Percentiles rank a stretch among this genome's conserved stretches.
These are phyloP conservation scores for Alouatta palliata DNA, from an alignment of 2,113 vertebrate species.

Conservation along the genomic window DNA sequence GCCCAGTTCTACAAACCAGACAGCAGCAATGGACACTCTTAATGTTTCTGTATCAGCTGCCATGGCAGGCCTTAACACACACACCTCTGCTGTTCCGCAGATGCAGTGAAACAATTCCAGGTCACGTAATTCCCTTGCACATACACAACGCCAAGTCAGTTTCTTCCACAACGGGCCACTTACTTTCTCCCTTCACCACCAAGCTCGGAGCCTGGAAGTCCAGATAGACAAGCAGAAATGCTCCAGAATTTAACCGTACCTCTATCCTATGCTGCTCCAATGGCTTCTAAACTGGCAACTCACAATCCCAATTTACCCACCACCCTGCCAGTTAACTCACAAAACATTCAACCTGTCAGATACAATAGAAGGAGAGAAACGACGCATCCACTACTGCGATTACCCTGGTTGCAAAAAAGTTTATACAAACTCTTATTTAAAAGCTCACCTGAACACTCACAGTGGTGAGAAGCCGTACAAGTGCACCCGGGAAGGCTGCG, in stretches of 20 bases:
- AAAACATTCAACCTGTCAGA: constrained; percentile 85
- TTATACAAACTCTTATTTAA: constrained; percentile 98
- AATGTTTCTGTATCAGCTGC: constrained; percentile 85
- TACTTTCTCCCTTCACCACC: constrained; percentile 96
- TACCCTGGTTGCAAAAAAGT: constrained; percentile 96
- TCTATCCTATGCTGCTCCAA: constrained; percentile 94
- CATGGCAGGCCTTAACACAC: constrained; percentile 87
- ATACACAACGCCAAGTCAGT: constrained; percentile 86
- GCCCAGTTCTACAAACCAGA: constrained; percentile 85
- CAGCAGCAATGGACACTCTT: constrained; percentile 88
- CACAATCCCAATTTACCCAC: constrained; percentile 87
- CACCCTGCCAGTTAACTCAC: constrained; percentile 86
- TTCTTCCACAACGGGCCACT: constrained; percentile 87
- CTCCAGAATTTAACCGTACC: constrained; percentile 94
- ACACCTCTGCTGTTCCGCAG: constrained; percentile 85
- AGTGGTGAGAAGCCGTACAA: constrained; percentile 97
- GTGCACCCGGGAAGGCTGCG: constrained; percentile 97
- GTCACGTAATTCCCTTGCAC: constrained; percentile 85
- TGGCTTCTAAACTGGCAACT: constrained; percentile 93
- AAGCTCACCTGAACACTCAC: constrained; percentile 97
- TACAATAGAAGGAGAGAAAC: constrained; percentile 95
- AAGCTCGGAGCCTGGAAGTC: constrained; percentile 95
- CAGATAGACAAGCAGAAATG: constrained; percentile 92
- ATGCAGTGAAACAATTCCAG: constrained; percentile 87
- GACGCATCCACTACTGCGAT: constrained; percentile 97